Base-by-base conservation (phyloP, 2,797 vertebrate species). In the Argyrosomus regius region DNA sequence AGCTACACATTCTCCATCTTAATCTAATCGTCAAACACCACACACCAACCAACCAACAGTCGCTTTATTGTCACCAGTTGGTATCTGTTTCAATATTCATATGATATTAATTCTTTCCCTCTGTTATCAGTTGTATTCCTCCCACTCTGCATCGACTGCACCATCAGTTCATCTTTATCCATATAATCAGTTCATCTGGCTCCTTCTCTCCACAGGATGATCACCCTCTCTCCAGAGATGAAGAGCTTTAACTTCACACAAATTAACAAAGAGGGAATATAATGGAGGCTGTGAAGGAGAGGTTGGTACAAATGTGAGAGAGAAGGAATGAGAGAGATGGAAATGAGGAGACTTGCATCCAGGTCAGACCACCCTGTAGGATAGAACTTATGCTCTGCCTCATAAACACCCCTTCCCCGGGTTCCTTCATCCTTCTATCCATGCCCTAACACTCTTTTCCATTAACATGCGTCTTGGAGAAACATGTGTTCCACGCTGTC, bases 401-500 rank as follows among this genome's bases (percentile, higher is more conserved):
- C 71, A 85, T 59, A 85, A 86, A 85, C 73, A 82, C 56, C 70
- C 57, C 62, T 82, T 78, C 26, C 64, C 61, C 61, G 54, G 71
- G 76, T 72, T 70, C 70, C 71, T 70, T 56, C 83, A 80, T 78
- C 80, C 76, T 45, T 81, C 75, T 57, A 73, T 71, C 73, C 63
- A 80, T 69, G 84, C 73, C 74, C 59, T 54, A 80, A 89, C 88
- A 87, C 77, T 79, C 64, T 80, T 83, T 88, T 87, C 93, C 92
- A 94, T 94, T 93, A 93, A 86, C 79, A 73, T 70, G 58, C 72
- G 73, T 86, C 87, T 88, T 8, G 0, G 62, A 84, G 81, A 88
- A 93, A 93, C 92, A 92, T 85, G 91, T 93, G 92, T 92, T 94
- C 87, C 80, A 82, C 61, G 71, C 86, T n/a, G 53, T 81, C 83